Conservation (phyloP, 2,113 vertebrate species). For the Plecturocebus donacophilus region DNA sequence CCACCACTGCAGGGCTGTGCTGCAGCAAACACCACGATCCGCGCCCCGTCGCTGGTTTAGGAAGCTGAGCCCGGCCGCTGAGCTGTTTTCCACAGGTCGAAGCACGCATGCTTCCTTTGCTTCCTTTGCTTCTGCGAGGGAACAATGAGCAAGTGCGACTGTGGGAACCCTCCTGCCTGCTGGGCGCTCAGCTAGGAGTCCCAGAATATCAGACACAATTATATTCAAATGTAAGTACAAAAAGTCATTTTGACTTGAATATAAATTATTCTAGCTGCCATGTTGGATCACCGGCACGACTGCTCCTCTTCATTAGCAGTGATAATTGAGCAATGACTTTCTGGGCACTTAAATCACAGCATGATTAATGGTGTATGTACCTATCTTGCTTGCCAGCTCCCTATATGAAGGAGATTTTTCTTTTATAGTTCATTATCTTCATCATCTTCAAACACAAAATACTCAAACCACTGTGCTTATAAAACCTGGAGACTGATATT, state of each 20-base stretch:
- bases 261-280: slow-evolving; percentile 62
- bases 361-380: slow-evolving; percentile 34
- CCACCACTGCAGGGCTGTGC: rapidly evolving
- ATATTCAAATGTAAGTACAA: slow-evolving; percentile 59
- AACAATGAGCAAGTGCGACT: not conserved
- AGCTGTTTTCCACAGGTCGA: not conserved
- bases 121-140: not conserved
- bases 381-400: not conserved
- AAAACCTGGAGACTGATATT: not conserved
- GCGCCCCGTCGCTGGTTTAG: rapidly evolving
- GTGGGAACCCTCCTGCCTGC: not conserved
- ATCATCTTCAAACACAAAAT: not conserved
- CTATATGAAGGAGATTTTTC: not conserved
- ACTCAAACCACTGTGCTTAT: not conserved
- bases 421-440: not conserved
- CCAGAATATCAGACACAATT: slow-evolving; percentile 56
- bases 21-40: rapidly evolving
- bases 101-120: not conserved
- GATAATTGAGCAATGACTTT: slow-evolving; percentile 34
- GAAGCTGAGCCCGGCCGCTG: rapidly evolving
- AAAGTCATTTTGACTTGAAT: slow-evolving; percentile 49
- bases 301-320: slow-evolving; percentile 45
- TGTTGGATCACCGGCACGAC: not conserved
- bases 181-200: slow-evolving; percentile 20
- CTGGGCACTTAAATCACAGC: not conserved